Evolutionary conservation across 2,888 invertebrate genomes (phyloP), one percentile per base, ranked within the genome.

Genomic region (Limnephilus lunatus): DNA sequence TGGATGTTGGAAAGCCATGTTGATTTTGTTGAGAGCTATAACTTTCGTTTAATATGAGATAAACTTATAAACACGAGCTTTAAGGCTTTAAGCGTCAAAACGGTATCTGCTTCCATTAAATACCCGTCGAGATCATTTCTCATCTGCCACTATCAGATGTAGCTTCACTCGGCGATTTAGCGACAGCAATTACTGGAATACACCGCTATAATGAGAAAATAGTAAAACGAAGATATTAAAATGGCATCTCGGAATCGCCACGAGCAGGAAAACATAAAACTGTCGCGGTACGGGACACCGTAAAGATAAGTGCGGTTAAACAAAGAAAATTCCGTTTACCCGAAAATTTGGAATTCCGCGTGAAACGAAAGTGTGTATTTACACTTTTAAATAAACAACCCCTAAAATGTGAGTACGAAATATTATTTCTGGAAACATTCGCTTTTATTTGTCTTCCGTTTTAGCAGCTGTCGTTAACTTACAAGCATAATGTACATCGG

Each of bases 261-360:
- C 48, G 30, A 30, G 86, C 86, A 44, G 44, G 86, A 88, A 53
- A 68, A 31, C 88, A 88, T 88, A 88, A 88, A 88, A 88, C 32
- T 88, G 80, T 35, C 88, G 80, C 80, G 32, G 31, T 35, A 80
- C 88, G 53, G 88, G 68, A 88, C 32, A 80, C 80, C 88, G 12
- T 53, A 80, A 32, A 88, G 88, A 68, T 88, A 88, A 88, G 80
- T 88, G 68, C 35, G 68, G 35, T 31, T 80, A 88, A 88, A 88
- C 88, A 88, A 88, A 88, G 88, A 32, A 88, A 30, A 88, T 88
- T 88, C 80, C 89, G 81, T 89, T 89, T 81, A 81, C 81, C 81
- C 44, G 89, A 81, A 4, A 89, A 89, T 89, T 89, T 44, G 31
- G 81, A 89, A 89, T 39, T 80, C 81, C 81, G 32, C 81, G 81